These are phyloP conservation scores for Sorex fumeus DNA, from an alignment of 2,113 vertebrate genomes.

Conservation along the genomic window DNA sequence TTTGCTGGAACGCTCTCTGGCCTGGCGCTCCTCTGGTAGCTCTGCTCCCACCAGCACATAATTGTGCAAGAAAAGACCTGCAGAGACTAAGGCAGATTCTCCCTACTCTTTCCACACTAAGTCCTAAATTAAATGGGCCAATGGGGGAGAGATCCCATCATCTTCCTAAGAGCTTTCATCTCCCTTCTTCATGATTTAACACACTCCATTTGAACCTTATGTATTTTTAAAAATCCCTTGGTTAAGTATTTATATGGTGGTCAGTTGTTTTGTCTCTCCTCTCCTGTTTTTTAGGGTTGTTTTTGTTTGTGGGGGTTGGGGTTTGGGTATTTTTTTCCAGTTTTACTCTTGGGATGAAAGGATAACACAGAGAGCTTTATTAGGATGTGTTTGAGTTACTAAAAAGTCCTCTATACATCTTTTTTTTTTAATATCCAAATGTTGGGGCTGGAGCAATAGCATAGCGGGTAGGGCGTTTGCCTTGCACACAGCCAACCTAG, in stretches of 20 bases:
- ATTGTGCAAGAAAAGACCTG: neutral
- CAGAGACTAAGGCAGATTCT: neutral
- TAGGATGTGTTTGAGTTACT: neutral
- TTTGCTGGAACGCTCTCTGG: conserved; percentile 5
- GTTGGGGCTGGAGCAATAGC: too few relatives aligned
- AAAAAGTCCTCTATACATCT: neutral
- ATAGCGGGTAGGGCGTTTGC: too few relatives aligned
- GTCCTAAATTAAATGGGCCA: neutral
- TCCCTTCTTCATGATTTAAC: conserved; percentile 42
- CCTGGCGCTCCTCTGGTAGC: conserved; percentile 55
- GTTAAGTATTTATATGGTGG: conserved; percentile 19
- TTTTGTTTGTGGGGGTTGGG: neutral
- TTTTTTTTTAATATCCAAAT: neutral
- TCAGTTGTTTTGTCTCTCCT: neutral
- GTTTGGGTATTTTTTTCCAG: neutral
- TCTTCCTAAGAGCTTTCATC: conserved; percentile 33
- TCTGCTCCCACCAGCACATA: conserved; percentile 61
- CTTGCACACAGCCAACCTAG: too few relatives aligned
- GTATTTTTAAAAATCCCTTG: conserved; percentile 49
- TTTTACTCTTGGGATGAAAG: neutral
- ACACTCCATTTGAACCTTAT: conserved; percentile 11
- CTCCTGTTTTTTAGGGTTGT: too few relatives aligned
- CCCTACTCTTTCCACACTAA: neutral
- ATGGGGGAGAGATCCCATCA: neutral
- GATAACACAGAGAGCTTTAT: neutral